Evolutionary conservation across 2,113 vertebrate genomes (phyloP).

Genomic region (Nibea albiflora): DNA sequence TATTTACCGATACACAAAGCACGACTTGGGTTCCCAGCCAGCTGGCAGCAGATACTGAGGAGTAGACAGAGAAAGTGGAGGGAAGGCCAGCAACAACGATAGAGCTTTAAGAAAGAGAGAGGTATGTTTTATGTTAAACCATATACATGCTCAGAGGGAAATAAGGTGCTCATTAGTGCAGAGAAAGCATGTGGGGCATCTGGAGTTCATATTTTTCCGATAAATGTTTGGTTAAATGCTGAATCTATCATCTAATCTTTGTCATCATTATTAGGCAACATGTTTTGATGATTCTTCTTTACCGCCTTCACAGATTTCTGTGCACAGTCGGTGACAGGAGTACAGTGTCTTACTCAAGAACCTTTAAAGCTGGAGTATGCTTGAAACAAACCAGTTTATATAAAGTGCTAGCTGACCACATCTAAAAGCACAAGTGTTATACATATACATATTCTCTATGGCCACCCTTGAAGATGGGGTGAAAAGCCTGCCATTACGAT

Average conservation of each 20-base stretch:
- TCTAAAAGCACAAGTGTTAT: not conserved
- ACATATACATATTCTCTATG: not conserved
- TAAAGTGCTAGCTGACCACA: not conserved
- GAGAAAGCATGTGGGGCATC: not conserved
- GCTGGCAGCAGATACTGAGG: slow-evolving; percentile 61
- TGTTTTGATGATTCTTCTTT: slow-evolving; percentile 17
- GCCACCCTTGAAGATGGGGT: not conserved
- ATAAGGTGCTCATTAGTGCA: slow-evolving; percentile 53
- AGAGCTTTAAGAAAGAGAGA: slow-evolving; percentile 40
- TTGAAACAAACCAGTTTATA: not conserved
- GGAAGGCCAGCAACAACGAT: slow-evolving; percentile 24
- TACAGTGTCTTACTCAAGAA: slow-evolving; percentile 18
- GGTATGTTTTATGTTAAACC: slow-evolving; percentile 57
- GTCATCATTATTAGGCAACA: not conserved
- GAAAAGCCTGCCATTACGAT: not conserved
- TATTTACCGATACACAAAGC: slow-evolving; percentile 71
- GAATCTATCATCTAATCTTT: slow-evolving; percentile 14
- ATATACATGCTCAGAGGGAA: slow-evolving; percentile 34
- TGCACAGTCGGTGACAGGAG: not conserved
- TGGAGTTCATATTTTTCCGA: slow-evolving; percentile 22
- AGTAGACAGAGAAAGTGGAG: slow-evolving; percentile 34
- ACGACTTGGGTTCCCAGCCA: slow-evolving; percentile 52
- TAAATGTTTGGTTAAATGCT: slow-evolving; percentile 22
- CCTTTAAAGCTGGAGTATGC: not conserved
- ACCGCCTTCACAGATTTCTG: not conserved